Evolutionary conservation across 2,797 vertebrate species (phyloP).

Genomic region (Thunnus albacares): DNA sequence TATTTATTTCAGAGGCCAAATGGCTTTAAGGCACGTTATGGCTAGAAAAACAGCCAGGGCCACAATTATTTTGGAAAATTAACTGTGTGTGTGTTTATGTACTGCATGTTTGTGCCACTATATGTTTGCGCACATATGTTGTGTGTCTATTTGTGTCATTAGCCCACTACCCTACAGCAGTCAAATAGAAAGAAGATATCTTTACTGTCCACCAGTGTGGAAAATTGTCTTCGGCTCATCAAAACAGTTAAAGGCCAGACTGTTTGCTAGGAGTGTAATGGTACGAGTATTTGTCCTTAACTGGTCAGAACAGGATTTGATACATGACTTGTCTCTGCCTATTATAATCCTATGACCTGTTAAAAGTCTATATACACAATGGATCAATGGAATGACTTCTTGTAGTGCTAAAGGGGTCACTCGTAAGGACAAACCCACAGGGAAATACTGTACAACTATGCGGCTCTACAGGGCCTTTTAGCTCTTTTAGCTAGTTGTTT

Average conservation of each 20-base stretch:
- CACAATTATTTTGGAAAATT: conserved; percentile 17
- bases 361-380: background rate
- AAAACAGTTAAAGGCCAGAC: conserved; percentile 9
- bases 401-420: background rate
- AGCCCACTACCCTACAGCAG: background rate
- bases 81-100: conserved; percentile 10
- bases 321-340: background rate
- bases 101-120: background rate
- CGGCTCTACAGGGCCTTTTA: background rate
- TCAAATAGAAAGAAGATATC: too few relatives aligned
- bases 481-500: background rate
- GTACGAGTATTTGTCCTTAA: background rate
- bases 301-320: background rate
- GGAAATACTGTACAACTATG: background rate
- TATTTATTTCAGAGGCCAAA: conserved; percentile 51
- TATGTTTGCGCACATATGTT: background rate
- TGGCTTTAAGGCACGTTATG: conserved; percentile 43
- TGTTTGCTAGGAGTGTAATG: background rate
- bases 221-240: background rate
- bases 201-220: too few relatives aligned
- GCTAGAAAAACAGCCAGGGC: background rate
- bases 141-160: conserved; percentile 2
- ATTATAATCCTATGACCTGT: background rate
- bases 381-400: background rate
- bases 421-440: background rate